phyloP scores from a whole-genome alignment of 2,888 invertebrate genomes.

The Lamproptera curius region DNA sequence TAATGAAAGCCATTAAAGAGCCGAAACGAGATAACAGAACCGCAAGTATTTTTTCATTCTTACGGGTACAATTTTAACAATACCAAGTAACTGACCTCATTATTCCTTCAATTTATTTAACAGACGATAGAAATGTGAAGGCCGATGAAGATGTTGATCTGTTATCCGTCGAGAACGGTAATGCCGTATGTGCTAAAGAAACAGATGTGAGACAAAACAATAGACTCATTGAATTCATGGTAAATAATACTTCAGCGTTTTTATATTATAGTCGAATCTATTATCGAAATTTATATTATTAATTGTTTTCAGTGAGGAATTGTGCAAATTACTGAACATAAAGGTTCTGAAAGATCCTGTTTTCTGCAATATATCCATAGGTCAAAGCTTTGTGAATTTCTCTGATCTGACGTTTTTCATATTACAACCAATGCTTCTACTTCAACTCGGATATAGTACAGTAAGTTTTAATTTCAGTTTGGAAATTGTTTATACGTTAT shows the following conservation, averaged over 20 bases:
- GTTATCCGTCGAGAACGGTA: slow-evolving; percentile 30
- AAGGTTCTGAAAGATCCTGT: slow-evolving; percentile 69
- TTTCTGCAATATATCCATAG: slow-evolving; percentile 78
- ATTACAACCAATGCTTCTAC: slow-evolving; percentile 80
- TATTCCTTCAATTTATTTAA: slow-evolving; percentile 11
- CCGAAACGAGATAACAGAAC: slow-evolving; percentile 35
- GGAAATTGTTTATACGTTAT: neutral
- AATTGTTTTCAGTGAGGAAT: slow-evolving; percentile 36
- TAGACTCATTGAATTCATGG: no score
- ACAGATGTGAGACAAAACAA: no score
- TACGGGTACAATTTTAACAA: neutral
- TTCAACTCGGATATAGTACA: slow-evolving; percentile 72
- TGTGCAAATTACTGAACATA: slow-evolving; percentile 62
- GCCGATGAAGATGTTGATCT: slow-evolving; percentile 43
- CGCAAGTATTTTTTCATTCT: slow-evolving; percentile 57
- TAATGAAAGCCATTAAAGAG: slow-evolving; percentile 64
- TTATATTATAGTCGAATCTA: no score
- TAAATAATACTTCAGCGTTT: no score
- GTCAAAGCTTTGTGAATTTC: slow-evolving; percentile 79
- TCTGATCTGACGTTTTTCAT: slow-evolving; percentile 81
- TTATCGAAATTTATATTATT: neutral
- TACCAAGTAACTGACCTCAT: slow-evolving; percentile 1
- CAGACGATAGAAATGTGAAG: slow-evolving; percentile 33
- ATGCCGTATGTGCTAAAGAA: slow-evolving; percentile 1
- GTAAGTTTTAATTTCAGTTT: slow-evolving; percentile 32